Evolutionary conservation across 2,113 vertebrate genomes (phyloP).

Genomic region (Zosterops borbonicus): DNA sequence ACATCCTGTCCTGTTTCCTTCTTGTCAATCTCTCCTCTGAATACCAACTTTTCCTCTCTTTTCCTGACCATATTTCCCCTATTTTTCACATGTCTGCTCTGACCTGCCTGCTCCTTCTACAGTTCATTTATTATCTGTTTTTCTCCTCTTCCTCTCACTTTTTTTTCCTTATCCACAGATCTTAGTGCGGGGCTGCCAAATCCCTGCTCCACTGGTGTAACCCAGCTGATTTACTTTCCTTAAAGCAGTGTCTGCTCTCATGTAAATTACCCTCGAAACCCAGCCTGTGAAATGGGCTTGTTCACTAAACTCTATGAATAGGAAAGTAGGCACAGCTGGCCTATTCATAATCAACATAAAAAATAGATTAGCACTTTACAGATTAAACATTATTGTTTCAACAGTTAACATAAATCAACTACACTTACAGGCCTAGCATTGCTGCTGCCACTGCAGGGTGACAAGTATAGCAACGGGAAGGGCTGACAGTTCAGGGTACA

Average conservation of each 20-base stretch:
- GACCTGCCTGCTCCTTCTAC: neutral
- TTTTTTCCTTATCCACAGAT: neutral
- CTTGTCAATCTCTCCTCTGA: neutral
- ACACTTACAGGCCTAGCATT: constrained; percentile 42
- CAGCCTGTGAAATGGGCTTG: constrained; percentile 64
- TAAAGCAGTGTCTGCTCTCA: constrained; percentile 17
- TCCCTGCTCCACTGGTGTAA: neutral
- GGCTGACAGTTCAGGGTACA: neutral
- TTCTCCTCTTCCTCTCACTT: neutral
- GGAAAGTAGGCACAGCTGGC: constrained; percentile 83
- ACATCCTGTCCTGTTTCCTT: neutral
- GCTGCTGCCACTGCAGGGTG: constrained; percentile 13
- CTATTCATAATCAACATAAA: constrained; percentile 85
- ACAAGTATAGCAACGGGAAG: neutral
- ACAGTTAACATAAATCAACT: constrained; percentile 77
- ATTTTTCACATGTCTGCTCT: neutral
- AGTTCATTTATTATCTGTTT: neutral
- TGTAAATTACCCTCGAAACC: constrained; percentile 62
- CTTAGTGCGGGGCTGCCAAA: neutral
- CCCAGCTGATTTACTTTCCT: constrained; percentile 20
- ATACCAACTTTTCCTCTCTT: neutral
- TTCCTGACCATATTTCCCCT: neutral
- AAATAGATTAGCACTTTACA: constrained; percentile 84
- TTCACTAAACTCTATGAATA: constrained; percentile 77
- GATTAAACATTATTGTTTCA: constrained; percentile 84